Conservation (phyloP, 2,888 invertebrate genomes). For the Drosophila acutilabella region DNA sequence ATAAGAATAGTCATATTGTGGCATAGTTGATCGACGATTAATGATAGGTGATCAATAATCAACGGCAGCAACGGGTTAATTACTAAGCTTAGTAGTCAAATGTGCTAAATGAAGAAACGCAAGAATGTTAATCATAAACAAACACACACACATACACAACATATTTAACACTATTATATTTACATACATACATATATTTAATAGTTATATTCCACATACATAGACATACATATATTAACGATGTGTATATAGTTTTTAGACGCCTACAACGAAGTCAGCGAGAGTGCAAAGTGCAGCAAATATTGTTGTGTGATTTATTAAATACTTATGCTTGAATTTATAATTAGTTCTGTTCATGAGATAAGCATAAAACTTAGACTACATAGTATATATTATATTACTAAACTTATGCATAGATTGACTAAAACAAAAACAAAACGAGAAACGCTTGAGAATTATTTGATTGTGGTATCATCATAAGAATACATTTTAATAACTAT, state of each 20-base stretch:
- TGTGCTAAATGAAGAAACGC: conserved; percentile 67
- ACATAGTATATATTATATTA: background rate
- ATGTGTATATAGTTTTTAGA: conserved; percentile 60
- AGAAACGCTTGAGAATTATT: conserved; percentile 65
- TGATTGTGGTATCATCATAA: conserved; percentile 67
- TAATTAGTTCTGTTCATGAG: conserved; percentile 48
- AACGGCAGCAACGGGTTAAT: conserved; percentile 69
- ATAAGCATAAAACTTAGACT: conserved; percentile 44
- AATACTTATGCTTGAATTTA: conserved; percentile 67
- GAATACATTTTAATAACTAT: conserved; percentile 47
- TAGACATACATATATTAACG: conserved; percentile 55
- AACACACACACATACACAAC: conserved; percentile 27
- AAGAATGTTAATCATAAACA: conserved; percentile 63
- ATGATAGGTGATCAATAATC: conserved; percentile 2
- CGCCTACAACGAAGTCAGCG: conserved; percentile 72
- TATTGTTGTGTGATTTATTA: conserved; percentile 74
- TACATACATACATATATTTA: conserved; percentile 54
- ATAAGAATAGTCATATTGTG: conserved; percentile 85
- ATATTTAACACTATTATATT: conserved; percentile 36
- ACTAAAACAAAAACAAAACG: conserved; percentile 22
- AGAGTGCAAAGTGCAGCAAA: conserved; percentile 64
- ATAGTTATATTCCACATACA: conserved; percentile 49
- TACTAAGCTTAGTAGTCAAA: conserved; percentile 73
- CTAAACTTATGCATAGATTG: conserved; percentile 44
- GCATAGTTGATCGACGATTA: conserved; percentile 74